Evolutionary conservation across 1,140 invertebrate genomes (phyloP).

Genomic region (Steinernema feltiae): DNA sequence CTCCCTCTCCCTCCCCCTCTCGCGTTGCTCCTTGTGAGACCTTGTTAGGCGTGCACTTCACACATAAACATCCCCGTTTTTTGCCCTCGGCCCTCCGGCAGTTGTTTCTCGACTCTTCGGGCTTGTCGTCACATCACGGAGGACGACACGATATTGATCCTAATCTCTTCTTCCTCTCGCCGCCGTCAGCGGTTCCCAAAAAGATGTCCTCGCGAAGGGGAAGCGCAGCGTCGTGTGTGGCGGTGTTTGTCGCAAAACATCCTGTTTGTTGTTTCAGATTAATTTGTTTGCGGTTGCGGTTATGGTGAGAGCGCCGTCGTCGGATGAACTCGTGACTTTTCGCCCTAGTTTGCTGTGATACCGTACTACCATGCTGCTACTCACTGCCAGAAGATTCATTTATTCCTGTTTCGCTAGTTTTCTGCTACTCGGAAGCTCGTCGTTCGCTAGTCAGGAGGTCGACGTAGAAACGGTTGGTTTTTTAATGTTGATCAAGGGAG

Average conservation of each 20-base stretch:
- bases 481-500: background rate
- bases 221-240: background rate
- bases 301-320: background rate
- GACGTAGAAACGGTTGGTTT: conserved; percentile 8
- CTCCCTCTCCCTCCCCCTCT: background rate
- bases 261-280: background rate
- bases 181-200: conserved; percentile 5
- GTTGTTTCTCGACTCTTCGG: background rate
- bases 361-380: background rate
- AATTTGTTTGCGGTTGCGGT: background rate
- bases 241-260: background rate
- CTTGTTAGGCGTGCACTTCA: background rate
- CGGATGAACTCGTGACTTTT: background rate
- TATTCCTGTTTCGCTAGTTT: background rate
- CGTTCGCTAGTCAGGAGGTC: background rate
- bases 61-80: background rate
- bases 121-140: conserved; percentile 12
- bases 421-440: background rate
- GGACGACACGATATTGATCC: conserved; percentile 12
- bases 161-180: conserved; percentile 8
- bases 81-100: conserved; percentile 5
- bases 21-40: background rate
- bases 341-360: background rate
- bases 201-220: background rate
- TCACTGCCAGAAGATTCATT: background rate